These are phyloP conservation scores for Limulus polyphemus DNA, from an alignment of 2,888 invertebrate genomes.

Conservation along the genomic window DNA sequence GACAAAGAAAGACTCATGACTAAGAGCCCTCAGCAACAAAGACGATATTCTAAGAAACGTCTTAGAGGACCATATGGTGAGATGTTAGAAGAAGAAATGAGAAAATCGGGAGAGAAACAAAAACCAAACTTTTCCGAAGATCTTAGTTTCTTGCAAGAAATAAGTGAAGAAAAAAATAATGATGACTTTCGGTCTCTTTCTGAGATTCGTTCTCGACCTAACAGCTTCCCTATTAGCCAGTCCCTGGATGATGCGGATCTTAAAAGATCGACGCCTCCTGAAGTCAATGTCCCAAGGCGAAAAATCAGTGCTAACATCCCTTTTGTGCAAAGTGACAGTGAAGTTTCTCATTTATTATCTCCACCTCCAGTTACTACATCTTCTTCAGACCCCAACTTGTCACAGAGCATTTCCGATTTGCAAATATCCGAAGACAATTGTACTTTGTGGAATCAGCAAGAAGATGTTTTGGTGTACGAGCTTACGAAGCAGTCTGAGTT, in stretches of 20 bases:
- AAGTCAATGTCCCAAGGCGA: slow-evolving; percentile 11
- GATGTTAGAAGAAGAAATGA: slow-evolving; percentile 24
- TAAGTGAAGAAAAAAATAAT: slow-evolving; percentile 1
- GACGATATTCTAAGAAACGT: slow-evolving; percentile 19
- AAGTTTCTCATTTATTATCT: too few relatives aligned
- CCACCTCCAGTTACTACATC: too few relatives aligned
- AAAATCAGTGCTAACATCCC: slow-evolving; percentile 21
- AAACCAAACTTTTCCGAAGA: slow-evolving; percentile 9
- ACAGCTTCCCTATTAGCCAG: slow-evolving; percentile 19
- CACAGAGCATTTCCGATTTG: too few relatives aligned
- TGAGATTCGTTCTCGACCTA: slow-evolving; percentile 3
- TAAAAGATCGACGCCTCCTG: slow-evolving; percentile 6
- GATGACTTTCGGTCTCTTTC: too few relatives aligned
- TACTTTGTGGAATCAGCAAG: too few relatives aligned
- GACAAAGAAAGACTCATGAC: not conserved
- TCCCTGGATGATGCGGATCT: slow-evolving; percentile 15
- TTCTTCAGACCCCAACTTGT: too few relatives aligned
- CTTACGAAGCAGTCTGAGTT: too few relatives aligned
- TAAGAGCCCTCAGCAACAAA: slow-evolving; percentile 19
- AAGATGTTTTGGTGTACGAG: too few relatives aligned
- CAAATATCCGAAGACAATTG: too few relatives aligned
- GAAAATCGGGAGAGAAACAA: slow-evolving; percentile 19
- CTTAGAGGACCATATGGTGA: slow-evolving; percentile 25
- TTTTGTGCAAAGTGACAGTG: not conserved
- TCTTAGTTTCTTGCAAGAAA: slow-evolving; percentile 15